These are phyloP conservation scores for Batillaria attramentaria DNA, from an alignment of 1,140 invertebrate species.

Conservation along the genomic window DNA sequence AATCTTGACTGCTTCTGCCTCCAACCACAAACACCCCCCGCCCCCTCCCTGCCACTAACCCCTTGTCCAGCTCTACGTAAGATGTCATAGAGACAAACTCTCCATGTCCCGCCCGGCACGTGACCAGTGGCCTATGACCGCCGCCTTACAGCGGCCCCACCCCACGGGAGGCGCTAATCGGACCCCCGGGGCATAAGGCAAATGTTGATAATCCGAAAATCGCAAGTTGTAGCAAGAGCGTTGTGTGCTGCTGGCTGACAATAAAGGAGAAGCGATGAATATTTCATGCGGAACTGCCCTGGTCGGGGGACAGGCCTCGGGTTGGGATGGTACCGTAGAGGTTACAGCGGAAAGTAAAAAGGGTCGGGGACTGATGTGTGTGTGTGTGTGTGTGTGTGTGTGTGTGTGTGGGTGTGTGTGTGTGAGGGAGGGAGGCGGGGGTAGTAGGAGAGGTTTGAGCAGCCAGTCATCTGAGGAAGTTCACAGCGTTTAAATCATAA, in stretches of 20 bases:
- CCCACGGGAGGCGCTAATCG: conserved; percentile 26
- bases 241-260: conserved; percentile 9
- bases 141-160: too few relatives aligned
- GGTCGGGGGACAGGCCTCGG: neutral
- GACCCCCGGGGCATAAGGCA: conserved; percentile 25
- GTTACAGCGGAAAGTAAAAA: neutral
- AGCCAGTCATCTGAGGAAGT: too few relatives aligned
- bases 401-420: too few relatives aligned
- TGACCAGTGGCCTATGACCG: too few relatives aligned
- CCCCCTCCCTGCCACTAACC: neutral
- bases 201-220: conserved; percentile 33
- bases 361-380: too few relatives aligned
- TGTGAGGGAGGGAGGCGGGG: too few relatives aligned
- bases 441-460: too few relatives aligned
- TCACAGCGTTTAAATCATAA: too few relatives aligned
- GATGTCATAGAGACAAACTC: too few relatives aligned
- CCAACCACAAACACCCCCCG: neutral
- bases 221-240: conserved; percentile 5
- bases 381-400: too few relatives aligned
- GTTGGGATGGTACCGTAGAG: neutral
- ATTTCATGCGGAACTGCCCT: conserved; percentile 19
- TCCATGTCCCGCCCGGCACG: too few relatives aligned
- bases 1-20: too few relatives aligned
- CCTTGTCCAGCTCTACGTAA: neutral
- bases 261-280: conserved; percentile 20